A percentile compares a stretch with the other conserved stretches of the same genome.
phyloP scores from a whole-genome alignment of 2,888 invertebrate species.

The Neria commutata region DNA sequence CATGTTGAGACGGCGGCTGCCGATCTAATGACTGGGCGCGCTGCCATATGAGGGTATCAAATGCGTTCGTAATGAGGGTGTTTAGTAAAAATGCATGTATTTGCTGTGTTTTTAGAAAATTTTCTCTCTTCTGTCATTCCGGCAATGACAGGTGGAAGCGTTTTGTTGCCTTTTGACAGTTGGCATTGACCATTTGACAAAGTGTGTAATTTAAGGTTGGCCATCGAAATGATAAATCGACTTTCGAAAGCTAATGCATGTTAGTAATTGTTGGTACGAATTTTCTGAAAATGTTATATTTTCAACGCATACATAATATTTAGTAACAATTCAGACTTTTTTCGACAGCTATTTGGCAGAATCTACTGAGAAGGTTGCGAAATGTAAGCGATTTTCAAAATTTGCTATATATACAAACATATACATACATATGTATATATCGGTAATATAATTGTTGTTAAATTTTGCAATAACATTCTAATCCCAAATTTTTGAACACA shows the following conservation, averaged over 20 bases:
- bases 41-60: conserved; percentile 4
- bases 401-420: too few relatives aligned
- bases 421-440: too few relatives aligned
- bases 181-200: conserved; percentile 2
- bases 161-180: background rate
- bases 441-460: too few relatives aligned
- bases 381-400: too few relatives aligned
- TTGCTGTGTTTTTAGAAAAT: conserved; percentile 15
- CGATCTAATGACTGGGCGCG: conserved; percentile 20
- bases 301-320: too few relatives aligned
- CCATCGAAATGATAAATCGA: conserved; percentile 18
- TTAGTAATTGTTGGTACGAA: conserved; percentile 14
- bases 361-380: too few relatives aligned
- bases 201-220: conserved; percentile 7
- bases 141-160: background rate
- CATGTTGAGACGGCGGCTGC: conserved; percentile 10
- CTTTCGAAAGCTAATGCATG: conserved; percentile 13
- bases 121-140: background rate
- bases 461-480: too few relatives aligned
- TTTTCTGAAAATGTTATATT: too few relatives aligned
- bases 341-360: too few relatives aligned
- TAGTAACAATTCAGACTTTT: too few relatives aligned
- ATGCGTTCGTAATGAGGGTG: conserved; percentile 21
- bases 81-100: background rate
- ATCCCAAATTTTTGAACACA: too few relatives aligned